A percentile compares a stretch with the other conserved stretches of the same genome.
These are phyloP conservation scores for Chaitophorus viminalis DNA, from an alignment of 2,888 invertebrate species.

Conservation along the genomic window DNA sequence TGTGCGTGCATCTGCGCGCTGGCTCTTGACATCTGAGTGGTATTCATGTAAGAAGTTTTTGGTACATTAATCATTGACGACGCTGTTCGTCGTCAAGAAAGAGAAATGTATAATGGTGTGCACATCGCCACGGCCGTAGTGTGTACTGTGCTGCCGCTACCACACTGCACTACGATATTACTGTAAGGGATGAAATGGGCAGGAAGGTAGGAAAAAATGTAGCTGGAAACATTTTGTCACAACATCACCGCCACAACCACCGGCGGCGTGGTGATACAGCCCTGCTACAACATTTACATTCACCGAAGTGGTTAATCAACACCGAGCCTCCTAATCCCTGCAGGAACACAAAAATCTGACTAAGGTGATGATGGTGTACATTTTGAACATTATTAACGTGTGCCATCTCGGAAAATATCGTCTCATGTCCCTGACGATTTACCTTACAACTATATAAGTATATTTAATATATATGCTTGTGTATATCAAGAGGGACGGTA, in stretches of 20 bases:
- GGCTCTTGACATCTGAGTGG: conserved; percentile 39
- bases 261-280: too few relatives aligned
- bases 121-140: too few relatives aligned
- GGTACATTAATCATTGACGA: conserved; percentile 52
- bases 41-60: conserved; percentile 49
- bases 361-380: not conserved
- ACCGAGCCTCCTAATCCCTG: not conserved
- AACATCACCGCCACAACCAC: not conserved
- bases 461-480: too few relatives aligned
- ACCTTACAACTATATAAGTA: too few relatives aligned
- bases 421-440: not conserved
- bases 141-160: too few relatives aligned
- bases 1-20: conserved; percentile 19
- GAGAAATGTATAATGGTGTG: conserved; percentile 12
- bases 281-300: not conserved
- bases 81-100: conserved; percentile 11
- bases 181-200: not conserved
- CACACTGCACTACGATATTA: not conserved
- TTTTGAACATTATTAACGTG: conserved; percentile 2
- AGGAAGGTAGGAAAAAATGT: not conserved
- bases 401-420: not conserved
- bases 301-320: not conserved
- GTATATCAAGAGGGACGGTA: too few relatives aligned
- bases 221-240: conserved; percentile 1
- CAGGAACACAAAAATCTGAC: not conserved